Evolutionary conservation across 2,888 invertebrate species (phyloP), one percentile per base, ranked within the genome.

Genomic region (Lysandra bellargus): DNA sequence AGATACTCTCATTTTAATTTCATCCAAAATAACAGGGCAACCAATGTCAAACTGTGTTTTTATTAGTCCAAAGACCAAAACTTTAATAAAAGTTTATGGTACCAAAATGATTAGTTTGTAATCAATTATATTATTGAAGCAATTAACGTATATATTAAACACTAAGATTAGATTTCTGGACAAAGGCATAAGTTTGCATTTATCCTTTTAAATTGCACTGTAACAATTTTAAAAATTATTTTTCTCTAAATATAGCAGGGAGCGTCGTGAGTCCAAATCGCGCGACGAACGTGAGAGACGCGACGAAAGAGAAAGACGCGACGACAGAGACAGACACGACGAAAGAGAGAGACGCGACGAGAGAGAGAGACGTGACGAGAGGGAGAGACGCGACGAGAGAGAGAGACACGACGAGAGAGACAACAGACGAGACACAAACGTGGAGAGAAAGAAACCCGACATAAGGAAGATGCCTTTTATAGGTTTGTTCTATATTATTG

Each of bases 381-480:
- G 81, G 12, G 81, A 80, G 2, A 80, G 57, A 53, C 69, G 49
- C 6, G 44, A 79, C 14, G 49, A 82, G 17, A 74, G 81, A 14
- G 81, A 80, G 2, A 80, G 83, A 64, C 82, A 79, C 40, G 60
- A 83, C 1, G 80, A 83, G 78, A 78, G 83, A 7, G 82, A 80
- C 14, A 82, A 81, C 6, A 80, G 83, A 6, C 79, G 80, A 7
- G 82, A 82, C 40, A 17, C 81, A 17, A 78, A 78, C 30, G 79
- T 57, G 1, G 87, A 87, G 60, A 23, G 84, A 80, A 87, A 95
- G 91, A 88, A 95, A 85, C 85, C 92, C 79, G 94, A 94, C 57
- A 96, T 96, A 82, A 96, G 96, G 81, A 97, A 97, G 88, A 93
- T 98, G 87, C 98, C 98, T 0, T 98, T 98, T 84, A 98, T 98